These are phyloP conservation scores for Neomorphus geoffroyi DNA, from an alignment of 2,797 vertebrate species.

Conservation along the genomic window DNA sequence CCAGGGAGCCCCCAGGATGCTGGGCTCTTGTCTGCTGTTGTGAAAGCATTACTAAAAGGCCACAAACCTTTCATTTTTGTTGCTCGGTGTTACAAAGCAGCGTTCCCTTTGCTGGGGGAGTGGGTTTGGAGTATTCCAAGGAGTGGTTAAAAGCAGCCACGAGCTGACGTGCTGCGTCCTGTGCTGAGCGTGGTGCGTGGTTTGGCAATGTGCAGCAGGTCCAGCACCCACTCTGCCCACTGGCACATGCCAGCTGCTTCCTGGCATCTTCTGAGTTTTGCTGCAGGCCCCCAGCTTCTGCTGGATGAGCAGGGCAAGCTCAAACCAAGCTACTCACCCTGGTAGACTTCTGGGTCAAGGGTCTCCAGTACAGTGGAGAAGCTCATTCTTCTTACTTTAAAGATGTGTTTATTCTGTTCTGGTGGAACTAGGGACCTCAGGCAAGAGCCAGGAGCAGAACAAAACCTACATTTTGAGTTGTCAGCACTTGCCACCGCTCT, in stretches of 20 bases:
- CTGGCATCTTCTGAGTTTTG: not conserved
- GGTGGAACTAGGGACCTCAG: not conserved
- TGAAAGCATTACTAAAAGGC: not conserved
- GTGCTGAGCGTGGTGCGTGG: not conserved
- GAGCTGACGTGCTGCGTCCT: not conserved
- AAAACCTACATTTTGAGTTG: not conserved
- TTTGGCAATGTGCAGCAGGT: not conserved
- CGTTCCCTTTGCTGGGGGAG: not conserved
- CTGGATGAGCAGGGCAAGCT: not conserved
- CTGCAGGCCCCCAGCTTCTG: not conserved
- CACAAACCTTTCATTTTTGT: not conserved
- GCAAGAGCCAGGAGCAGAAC: not conserved
- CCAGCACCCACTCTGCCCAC: not conserved
- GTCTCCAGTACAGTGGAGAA: not conserved
- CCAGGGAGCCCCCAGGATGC: not conserved
- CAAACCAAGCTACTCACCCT: not conserved
- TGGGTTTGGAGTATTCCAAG: not conserved
- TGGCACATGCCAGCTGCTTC: not conserved
- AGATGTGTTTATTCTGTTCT: not conserved
- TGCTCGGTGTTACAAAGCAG: not conserved
- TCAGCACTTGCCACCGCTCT: not conserved
- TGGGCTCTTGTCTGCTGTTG: not conserved
- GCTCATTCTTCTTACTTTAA: not conserved
- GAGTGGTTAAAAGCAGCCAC: not conserved
- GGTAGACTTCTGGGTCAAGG: not conserved